Evolutionary conservation across 2,888 invertebrate genomes (phyloP).

Genomic region (Sinodicranocentrus sp.): DNA sequence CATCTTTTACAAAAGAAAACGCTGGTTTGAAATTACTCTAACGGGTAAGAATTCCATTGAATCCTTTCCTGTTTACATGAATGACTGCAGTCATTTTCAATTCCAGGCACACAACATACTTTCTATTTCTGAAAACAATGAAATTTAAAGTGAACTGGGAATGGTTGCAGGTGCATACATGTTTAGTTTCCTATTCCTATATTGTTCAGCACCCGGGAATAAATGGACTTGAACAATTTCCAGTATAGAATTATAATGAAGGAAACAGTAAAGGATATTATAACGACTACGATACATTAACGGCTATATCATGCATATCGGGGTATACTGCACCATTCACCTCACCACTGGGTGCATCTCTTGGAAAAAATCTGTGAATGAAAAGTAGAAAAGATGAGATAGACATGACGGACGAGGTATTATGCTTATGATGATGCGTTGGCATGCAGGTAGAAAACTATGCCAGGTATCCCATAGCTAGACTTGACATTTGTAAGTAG

Average conservation of each 20-base stretch:
- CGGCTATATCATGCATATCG: neutral
- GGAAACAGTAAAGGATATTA: constrained; percentile 22
- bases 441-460: constrained; percentile 49
- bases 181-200: neutral
- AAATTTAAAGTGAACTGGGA: neutral
- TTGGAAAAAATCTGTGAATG: constrained; percentile 63
- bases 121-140: neutral
- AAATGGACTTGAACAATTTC: too few relatives aligned
- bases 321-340: neutral
- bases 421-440: constrained; percentile 37
- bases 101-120: too few relatives aligned
- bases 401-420: constrained; percentile 55
- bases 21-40: too few relatives aligned
- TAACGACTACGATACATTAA: too few relatives aligned
- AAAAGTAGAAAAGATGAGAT: constrained; percentile 52
- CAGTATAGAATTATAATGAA: constrained; percentile 10
- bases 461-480: constrained; percentile 45
- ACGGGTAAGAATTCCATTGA: too few relatives aligned
- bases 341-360: constrained; percentile 41
- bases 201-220: neutral
- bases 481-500: constrained; percentile 31
- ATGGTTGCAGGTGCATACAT: neutral
- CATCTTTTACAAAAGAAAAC: too few relatives aligned
- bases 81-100: too few relatives aligned
- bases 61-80: too few relatives aligned